Percentiles rank a stretch among this genome's conserved stretches.
phyloP scores from a whole-genome alignment of 2,797 vertebrate genomes.

The Squalus acanthias region DNA sequence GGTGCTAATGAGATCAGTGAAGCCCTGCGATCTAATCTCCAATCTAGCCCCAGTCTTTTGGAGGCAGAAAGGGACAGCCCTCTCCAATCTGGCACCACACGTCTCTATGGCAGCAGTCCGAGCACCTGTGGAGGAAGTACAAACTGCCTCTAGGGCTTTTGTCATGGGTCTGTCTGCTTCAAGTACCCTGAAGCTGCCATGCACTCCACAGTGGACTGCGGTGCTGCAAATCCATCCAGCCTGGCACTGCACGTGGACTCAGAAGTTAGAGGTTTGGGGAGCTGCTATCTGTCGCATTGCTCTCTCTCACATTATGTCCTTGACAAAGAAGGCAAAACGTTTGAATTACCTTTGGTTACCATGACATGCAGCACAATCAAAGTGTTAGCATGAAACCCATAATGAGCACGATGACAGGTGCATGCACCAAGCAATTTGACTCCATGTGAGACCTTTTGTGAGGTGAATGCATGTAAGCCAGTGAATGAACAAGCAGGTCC shows the following conservation, averaged over 20 bases:
- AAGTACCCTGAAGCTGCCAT: not conserved
- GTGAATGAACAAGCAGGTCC: too few relatives aligned
- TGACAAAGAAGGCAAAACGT: not conserved
- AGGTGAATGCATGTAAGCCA: too few relatives aligned
- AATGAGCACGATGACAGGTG: not conserved
- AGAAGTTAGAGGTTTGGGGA: not conserved
- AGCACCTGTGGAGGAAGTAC: not conserved
- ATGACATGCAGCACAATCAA: not conserved
- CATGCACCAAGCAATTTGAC: too few relatives aligned
- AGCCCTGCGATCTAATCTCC: not conserved
- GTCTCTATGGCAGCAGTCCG: not conserved
- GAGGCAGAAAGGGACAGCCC: not conserved
- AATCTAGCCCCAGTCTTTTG: not conserved
- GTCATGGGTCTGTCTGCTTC: not conserved
- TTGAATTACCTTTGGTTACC: not conserved
- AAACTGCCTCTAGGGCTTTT: not conserved
- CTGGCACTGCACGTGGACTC: not conserved
- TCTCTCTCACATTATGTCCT: not conserved
- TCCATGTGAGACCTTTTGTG: too few relatives aligned
- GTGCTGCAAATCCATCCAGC: not conserved
- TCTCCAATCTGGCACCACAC: not conserved
- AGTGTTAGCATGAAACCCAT: not conserved
- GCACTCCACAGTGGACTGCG: not conserved
- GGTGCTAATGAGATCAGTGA: not conserved
- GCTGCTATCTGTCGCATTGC: not conserved